A percentile compares a stretch with the other conserved stretches of the same genome.
Conservation (phyloP, 1,140 invertebrate species). For the Drosophila eugracilis region DNA sequence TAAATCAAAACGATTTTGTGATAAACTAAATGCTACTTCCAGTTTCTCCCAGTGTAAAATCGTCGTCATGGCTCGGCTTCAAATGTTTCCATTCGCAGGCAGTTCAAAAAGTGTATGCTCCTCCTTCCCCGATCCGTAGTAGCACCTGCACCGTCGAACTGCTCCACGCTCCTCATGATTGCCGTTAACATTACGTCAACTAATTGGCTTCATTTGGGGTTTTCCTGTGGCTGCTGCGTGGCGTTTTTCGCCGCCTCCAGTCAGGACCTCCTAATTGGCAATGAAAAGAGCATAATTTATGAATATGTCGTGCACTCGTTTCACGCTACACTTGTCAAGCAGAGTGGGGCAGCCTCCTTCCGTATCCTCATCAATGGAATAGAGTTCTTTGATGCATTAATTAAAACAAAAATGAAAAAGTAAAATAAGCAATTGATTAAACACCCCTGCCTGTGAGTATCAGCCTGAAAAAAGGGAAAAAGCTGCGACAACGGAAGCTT, state of each 20-base stretch:
- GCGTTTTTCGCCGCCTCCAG: too few species aligned
- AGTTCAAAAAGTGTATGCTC: conserved; percentile 68
- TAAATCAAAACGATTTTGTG: too few species aligned
- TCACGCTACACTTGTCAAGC: conserved; percentile 60
- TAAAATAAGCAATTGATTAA: conserved; percentile 19
- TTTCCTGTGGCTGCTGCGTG: conserved; percentile 57
- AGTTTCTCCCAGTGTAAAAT: background rate
- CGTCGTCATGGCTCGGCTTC: conserved; percentile 50
- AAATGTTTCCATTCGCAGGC: conserved; percentile 76
- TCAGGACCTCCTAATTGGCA: conserved; percentile 76
- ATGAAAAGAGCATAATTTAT: conserved; percentile 80
- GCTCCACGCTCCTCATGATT: conserved; percentile 27
- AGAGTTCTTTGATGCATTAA: conserved; percentile 34
- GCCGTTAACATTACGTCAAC: conserved; percentile 80
- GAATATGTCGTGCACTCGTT: conserved; percentile 71
- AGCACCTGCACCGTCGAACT: conserved; percentile 20
- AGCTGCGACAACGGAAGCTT: conserved; percentile 41
- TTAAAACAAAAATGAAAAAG: conserved; percentile 2
- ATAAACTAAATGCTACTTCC: background rate
- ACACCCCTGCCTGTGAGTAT: too few species aligned
- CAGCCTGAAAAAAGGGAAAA: background rate
- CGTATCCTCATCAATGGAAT: conserved; percentile 11
- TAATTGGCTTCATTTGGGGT: conserved; percentile 81
- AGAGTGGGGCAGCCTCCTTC: conserved; percentile 4
- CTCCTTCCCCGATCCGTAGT: background rate